Evolutionary conservation across 2,888 invertebrate genomes (phyloP), one percentile per base, ranked within the genome.

Genomic region (Microctonus brassicae): DNA sequence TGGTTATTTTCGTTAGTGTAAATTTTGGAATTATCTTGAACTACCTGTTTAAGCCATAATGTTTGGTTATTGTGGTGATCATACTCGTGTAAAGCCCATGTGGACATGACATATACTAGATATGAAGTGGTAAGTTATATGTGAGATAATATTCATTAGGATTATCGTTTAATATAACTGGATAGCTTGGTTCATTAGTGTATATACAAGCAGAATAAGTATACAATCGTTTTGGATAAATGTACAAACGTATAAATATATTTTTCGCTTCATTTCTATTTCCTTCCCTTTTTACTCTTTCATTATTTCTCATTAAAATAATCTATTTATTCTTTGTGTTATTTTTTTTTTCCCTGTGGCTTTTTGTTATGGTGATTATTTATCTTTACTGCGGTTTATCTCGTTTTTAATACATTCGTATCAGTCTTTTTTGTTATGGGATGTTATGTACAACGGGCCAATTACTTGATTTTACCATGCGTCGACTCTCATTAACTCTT

Each of bases 121-220:
- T 47, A 64, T 64, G 52, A 52, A 29, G 52, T 52, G 29, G 47
- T 42, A 29, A 24, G 29, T 64, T 64, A 62, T 69, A 69, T 73
- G 66, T 57, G 52, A 61, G 72, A 67, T 75, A 75, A 77, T 77
- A 74, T 73, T 72, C 77, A 72, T 74, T 72, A 71, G 76, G 73
- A 75, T 75, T 73, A 78, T 69, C 74, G 26, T 57, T 47, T 26
- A 58, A 75, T 60, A 66, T 73, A 70, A 68, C 72, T 75, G 69
- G 74, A 76, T 78, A 69, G 70, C 58, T 34, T 29, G n/a, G 13
- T 53, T 52, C 72, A 65, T 34, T 17, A 66, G 24, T 6, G 55
- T 13, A n/a, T n/a, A n/a, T n/a, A 20, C 47, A 63, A 42, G 20
- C n/a, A 24, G 29, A 63, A 63, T 17, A 33, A 63, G 61, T 61